Evolutionary conservation across 2,888 invertebrate genomes (phyloP).

Genomic region (Plebejus anna): DNA sequence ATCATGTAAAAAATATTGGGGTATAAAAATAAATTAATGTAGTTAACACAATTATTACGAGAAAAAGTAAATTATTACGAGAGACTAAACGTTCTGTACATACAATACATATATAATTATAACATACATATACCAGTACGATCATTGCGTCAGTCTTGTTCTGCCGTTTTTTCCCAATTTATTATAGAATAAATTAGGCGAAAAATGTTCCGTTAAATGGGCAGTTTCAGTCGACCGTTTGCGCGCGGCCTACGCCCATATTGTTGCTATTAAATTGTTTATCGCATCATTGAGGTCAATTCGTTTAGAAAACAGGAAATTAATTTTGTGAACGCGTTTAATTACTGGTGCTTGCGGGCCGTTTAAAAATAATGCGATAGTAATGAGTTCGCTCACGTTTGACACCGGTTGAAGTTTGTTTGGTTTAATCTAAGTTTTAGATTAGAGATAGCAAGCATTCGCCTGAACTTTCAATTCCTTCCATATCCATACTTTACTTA

Average conservation of each 20-base stretch:
- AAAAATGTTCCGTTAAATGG: conserved; percentile 14
- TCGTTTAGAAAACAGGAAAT: conserved; percentile 34
- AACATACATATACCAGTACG: neutral
- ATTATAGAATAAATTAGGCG: neutral
- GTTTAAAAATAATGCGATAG: conserved; percentile 13
- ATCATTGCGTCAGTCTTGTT: neutral
- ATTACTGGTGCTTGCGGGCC: conserved; percentile 25
- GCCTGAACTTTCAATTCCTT: too few species aligned
- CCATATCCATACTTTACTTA: too few species aligned
- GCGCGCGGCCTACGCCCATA: conserved; percentile 22
- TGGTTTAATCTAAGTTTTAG: neutral
- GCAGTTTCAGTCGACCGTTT: neutral
- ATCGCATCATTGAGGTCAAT: conserved; percentile 33
- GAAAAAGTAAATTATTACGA: too few species aligned
- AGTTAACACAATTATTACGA: too few species aligned
- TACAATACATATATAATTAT: neutral
- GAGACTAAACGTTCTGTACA: neutral
- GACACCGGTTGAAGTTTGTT: neutral
- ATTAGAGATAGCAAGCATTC: neutral
- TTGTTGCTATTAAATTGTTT: conserved; percentile 31
- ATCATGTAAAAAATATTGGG: too few species aligned
- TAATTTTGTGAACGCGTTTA: conserved; percentile 29
- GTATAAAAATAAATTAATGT: too few species aligned
- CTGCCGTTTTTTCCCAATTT: neutral
- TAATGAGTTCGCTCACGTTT: conserved; percentile 14